phyloP scores from a whole-genome alignment of 2,113 vertebrate genomes.

The Bubalus kerabau region DNA sequence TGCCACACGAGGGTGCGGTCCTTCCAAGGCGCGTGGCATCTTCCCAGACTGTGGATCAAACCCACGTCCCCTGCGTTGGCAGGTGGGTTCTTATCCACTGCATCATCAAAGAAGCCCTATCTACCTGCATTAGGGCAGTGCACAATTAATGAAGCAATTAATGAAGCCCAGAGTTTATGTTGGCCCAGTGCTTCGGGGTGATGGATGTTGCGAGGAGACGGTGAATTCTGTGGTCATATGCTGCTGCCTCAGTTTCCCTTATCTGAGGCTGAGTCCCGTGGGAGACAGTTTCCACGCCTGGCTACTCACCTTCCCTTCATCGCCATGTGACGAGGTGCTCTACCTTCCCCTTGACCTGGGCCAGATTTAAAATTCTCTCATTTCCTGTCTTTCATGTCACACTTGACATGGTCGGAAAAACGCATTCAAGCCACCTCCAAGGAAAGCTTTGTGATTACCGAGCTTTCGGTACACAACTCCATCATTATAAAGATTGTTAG shows the following conservation, averaged over 20 bases:
- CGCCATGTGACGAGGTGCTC: fast-evolving
- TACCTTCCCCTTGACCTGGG: not conserved
- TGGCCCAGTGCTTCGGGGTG: not conserved
- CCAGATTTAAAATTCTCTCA: not conserved
- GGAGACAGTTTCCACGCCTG: fast-evolving
- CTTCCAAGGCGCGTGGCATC: no score
- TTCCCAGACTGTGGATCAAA: not conserved
- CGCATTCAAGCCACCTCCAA: not conserved
- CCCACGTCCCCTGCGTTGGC: not conserved
- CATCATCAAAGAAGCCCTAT: no score
- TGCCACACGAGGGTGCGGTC: fast-evolving
- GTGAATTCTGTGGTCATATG: fast-evolving
- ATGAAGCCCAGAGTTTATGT: not conserved
- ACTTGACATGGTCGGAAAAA: not conserved
- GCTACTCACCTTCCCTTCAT: fast-evolving
- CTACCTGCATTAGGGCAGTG: not conserved
- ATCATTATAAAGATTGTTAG: not conserved
- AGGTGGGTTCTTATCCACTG: not conserved
- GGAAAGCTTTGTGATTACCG: not conserved
- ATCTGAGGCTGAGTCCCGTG: no score
- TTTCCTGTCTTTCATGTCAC: not conserved
- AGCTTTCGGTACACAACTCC: not conserved
- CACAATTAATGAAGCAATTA: not conserved
- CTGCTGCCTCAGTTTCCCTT: not conserved
- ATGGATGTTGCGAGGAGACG: no score